Evolutionary conservation across 2,113 vertebrate species (phyloP).

Genomic region (Ptilonorhynchus violaceus): DNA sequence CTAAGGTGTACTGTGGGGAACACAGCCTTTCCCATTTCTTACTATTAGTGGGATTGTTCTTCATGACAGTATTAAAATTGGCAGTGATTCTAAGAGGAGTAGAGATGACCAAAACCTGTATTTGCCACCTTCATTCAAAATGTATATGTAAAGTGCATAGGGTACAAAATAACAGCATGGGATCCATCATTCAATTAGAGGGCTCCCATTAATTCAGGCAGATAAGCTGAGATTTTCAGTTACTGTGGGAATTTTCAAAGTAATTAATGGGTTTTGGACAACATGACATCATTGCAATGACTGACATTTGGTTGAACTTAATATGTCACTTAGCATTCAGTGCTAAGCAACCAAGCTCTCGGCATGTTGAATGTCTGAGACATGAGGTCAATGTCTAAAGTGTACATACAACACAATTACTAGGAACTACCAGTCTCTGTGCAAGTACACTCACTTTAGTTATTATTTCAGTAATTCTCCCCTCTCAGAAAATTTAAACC

Average conservation of each 20-base stretch:
- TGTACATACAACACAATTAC: slow-evolving; percentile 30
- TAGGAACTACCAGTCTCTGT: background rate
- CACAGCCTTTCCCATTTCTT: background rate
- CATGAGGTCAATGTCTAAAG: slow-evolving; percentile 45
- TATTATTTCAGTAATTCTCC: background rate
- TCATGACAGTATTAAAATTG: background rate
- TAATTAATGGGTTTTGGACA: slow-evolving; percentile 57
- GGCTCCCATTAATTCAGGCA: slow-evolving; percentile 54
- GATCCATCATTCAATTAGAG: slow-evolving; percentile 20
- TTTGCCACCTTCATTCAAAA: background rate
- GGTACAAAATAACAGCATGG: slow-evolving; percentile 50
- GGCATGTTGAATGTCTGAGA: slow-evolving; percentile 28
- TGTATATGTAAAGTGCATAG: background rate
- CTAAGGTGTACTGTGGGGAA: background rate
- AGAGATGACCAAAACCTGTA: background rate
- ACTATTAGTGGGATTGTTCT: background rate
- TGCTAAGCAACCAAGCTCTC: slow-evolving; percentile 44
- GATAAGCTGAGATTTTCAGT: slow-evolving; percentile 60
- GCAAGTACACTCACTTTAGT: background rate
- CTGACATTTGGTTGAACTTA: slow-evolving; percentile 61
- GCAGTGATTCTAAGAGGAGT: background rate
- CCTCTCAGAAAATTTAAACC: background rate
- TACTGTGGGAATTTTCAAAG: slow-evolving; percentile 60
- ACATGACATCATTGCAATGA: slow-evolving; percentile 55
- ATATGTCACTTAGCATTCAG: slow-evolving; percentile 50